Evolutionary conservation across 2,797 vertebrate species (phyloP), one percentile per base, ranked within the genome.

Genomic region (Apogon talboti): DNA sequence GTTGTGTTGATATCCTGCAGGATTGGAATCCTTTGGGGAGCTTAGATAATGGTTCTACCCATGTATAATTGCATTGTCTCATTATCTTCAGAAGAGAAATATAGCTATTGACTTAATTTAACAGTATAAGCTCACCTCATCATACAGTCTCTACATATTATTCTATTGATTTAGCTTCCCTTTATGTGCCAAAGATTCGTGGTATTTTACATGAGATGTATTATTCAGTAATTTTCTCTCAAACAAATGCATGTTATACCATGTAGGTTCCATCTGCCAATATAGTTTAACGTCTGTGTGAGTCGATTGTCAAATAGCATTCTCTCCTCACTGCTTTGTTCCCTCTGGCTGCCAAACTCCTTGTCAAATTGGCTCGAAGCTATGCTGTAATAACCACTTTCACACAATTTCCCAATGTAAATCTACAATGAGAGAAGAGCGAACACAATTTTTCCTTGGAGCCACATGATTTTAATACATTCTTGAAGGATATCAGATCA

Each of bases 31-130:
- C 74, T 75, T 62, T 58, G 51, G 75, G 78, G 74, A 83, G 57
- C 56, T 68, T 55, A 18, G 68, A 74, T 88, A 83, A 84, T 83
- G 63, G 71, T 81, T 71, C 66, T 71, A 57, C 72, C 66, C 53
- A 67, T 77, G 75, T 76, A 71, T 89, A 87, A 91, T 89, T 78
- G 70, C 68, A 64, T 68, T 74, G 66, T 85, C 77, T 90, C 71
- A 86, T 89, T 84, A 81, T 71, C 48, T 74, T 76, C 64, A 78
- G 49, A 59, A 43, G 59, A 71, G 61, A 28, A 84, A 79, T 79
- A 66, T 50, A 69, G 49, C 54, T 56, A 60, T 81, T 71, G 47
- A 66, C 57, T 79, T 76, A 28, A 78, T 77, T 74, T 65, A 64
- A 82, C 51, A 66, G 65, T 72, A 76, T 69, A 76, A 63, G 50